Evolutionary conservation across 2,113 vertebrate species (phyloP).

Genomic region (Chionodraco myersi): DNA sequence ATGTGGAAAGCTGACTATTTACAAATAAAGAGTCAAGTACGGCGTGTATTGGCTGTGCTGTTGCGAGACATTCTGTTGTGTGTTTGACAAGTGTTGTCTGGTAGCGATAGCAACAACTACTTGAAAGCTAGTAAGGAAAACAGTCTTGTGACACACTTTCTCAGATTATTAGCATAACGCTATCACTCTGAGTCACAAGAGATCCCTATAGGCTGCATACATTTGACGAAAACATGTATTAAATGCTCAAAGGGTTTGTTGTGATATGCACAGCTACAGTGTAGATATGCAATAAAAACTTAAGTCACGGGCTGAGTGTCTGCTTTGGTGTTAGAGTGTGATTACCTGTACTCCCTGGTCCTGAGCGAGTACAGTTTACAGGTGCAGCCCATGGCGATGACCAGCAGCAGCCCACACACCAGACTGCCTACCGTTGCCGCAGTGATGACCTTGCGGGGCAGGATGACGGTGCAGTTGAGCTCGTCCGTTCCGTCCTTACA

Average conservation of each 20-base stretch:
- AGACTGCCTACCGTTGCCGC: constrained; percentile 91
- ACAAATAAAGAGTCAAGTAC: too few species aligned
- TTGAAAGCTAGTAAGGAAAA: not conserved
- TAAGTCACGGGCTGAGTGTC: too few species aligned
- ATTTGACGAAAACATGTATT: too few species aligned
- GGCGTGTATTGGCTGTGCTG: too few species aligned
- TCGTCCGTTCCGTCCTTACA: constrained; percentile 91
- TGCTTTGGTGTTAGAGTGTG: too few species aligned
- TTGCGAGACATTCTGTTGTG: too few species aligned
- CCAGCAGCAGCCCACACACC: constrained; percentile 90
- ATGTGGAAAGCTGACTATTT: too few species aligned
- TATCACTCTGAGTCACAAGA: not conserved
- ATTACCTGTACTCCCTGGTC: constrained; percentile 87
- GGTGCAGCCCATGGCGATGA: constrained; percentile 93
- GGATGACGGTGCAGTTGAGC: constrained; percentile 86
- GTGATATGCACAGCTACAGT: too few species aligned
- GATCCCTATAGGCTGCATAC: not conserved
- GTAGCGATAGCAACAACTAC: constrained; percentile 12
- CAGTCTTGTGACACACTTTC: constrained; percentile 23
- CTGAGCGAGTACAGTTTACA: constrained; percentile 92
- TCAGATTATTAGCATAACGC: not conserved
- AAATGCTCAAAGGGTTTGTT: too few species aligned
- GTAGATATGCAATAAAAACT: too few species aligned
- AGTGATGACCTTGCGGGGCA: constrained; percentile 92
- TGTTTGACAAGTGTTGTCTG: too few species aligned